A percentile compares a stretch with the other conserved stretches of the same genome.
These are phyloP conservation scores for Tholera decimalis DNA, from an alignment of 2,888 invertebrate genomes.

Conservation along the genomic window DNA sequence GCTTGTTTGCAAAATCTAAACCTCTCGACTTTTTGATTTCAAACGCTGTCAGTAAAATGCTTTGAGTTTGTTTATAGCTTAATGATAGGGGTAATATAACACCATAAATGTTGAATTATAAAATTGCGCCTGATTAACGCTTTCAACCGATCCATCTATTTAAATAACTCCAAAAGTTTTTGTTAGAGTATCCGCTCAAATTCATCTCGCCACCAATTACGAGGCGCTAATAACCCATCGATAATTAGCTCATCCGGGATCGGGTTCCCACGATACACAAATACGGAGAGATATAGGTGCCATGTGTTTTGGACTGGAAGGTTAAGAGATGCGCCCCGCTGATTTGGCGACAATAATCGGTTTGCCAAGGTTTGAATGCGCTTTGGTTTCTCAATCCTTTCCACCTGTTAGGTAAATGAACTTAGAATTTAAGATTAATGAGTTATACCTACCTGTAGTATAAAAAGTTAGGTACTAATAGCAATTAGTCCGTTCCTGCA, in stretches of 20 bases:
- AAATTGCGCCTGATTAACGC: slow-evolving; percentile 13
- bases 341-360: slow-evolving; percentile 8
- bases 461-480: too few relatives aligned
- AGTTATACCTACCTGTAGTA: too few relatives aligned
- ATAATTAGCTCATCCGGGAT: slow-evolving; percentile 61
- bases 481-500: too few relatives aligned
- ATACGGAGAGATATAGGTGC: slow-evolving; percentile 27
- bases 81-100: too few relatives aligned
- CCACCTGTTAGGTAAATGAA: neutral
- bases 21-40: too few relatives aligned
- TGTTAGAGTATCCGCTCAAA: slow-evolving; percentile 43
- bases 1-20: neutral
- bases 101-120: slow-evolving; percentile 2
- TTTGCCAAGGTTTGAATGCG: slow-evolving; percentile 7
- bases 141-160: slow-evolving; percentile 18
- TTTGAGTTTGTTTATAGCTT: too few relatives aligned
- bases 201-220: slow-evolving; percentile 43
- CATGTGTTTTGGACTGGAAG: slow-evolving; percentile 30
- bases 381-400: neutral
- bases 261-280: slow-evolving; percentile 56
- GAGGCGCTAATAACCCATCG: slow-evolving; percentile 55
- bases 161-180: slow-evolving; percentile 27
- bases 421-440: too few relatives aligned
- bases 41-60: too few relatives aligned
- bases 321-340: slow-evolving; percentile 18